Percentiles rank a stretch among this genome's conserved stretches.
Conservation (phyloP, 2,113 vertebrate genomes). For the Mastomys natalensis region DNA sequence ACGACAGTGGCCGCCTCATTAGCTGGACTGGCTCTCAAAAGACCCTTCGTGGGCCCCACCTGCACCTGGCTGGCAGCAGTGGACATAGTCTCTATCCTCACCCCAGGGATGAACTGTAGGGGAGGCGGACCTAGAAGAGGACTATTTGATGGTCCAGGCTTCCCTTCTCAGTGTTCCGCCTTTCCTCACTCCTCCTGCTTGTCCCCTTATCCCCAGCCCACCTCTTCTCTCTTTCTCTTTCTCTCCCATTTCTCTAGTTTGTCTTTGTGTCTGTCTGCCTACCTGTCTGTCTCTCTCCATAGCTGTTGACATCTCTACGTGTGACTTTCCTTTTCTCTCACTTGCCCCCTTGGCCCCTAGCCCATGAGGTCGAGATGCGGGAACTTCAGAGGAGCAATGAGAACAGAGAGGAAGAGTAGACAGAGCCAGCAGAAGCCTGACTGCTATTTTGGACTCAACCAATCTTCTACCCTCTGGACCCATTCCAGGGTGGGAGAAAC, state of each 20-base stretch:
- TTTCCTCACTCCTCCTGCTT: no score
- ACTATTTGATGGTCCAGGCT: fast-evolving
- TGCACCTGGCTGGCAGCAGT: constrained; percentile 63
- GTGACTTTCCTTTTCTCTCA: not conserved
- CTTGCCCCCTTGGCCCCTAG: not conserved
- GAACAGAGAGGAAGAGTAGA: not conserved
- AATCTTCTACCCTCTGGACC: not conserved
- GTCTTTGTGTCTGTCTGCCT: not conserved
- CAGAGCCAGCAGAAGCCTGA: not conserved
- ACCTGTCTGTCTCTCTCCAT: not conserved
- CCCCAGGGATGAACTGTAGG: constrained; percentile 92
- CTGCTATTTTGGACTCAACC: not conserved
- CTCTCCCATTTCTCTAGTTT: not conserved
- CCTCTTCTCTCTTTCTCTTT: not conserved
- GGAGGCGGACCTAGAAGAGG: not conserved
- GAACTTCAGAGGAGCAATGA: not conserved
- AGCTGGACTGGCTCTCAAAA: constrained; percentile 96
- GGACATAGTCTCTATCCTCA: constrained; percentile 82
- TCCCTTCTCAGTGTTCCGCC: not conserved
- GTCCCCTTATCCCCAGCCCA: no score
- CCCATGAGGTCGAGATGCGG: not conserved
- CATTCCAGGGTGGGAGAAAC: not conserved
- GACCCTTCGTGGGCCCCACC: constrained; percentile 88
- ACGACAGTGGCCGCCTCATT: constrained; percentile 89
- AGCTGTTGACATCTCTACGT: not conserved